Conservation (phyloP, 2,113 vertebrate genomes). For the Scartelaos histophorus region DNA sequence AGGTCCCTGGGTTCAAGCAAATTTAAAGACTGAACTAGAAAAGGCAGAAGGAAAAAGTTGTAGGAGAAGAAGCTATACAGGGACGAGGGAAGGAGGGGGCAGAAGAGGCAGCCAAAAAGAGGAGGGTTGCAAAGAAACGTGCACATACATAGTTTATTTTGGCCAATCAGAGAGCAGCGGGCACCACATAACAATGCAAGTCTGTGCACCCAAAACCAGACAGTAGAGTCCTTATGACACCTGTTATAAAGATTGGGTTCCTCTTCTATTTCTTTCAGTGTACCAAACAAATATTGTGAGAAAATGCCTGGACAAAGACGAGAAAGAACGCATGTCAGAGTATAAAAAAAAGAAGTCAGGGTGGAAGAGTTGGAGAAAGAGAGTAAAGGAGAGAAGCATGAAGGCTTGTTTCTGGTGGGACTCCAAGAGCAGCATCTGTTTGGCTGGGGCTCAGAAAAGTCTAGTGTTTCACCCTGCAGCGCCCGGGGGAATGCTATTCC, state of each 20-base stretch:
- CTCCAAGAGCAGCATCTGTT: conserved; percentile 83
- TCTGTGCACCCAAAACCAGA: conserved; percentile 38
- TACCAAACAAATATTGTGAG: conserved; percentile 45
- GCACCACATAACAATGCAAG: conserved; percentile 41
- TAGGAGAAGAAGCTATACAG: conserved; percentile 50
- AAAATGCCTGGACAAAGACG: conserved; percentile 46
- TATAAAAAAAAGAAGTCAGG: conserved; percentile 12
- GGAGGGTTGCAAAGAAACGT: conserved; percentile 35
- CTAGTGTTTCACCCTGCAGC: conserved; percentile 80
- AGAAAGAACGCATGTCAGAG: conserved; percentile 35
- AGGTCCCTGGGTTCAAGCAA: conserved; percentile 68
- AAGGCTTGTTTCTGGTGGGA: conserved; percentile 78
- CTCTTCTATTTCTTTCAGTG: too few species aligned
- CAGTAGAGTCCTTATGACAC: conserved; percentile 35
- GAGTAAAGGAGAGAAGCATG: conserved; percentile 64
- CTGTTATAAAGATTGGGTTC: conserved; percentile 40
- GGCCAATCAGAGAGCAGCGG: conserved; percentile 28
- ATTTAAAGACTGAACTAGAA: conserved; percentile 64
- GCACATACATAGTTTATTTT: conserved; percentile 4
- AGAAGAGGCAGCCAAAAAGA: conserved; percentile 42
- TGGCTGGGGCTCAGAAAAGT: conserved; percentile 82
- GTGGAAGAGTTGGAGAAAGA: conserved; percentile 35
- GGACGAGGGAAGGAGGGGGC: conserved; percentile 26
- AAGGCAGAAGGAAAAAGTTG: conserved; percentile 39
- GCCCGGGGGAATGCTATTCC: conserved; percentile 81